Evolutionary conservation across 2,797 vertebrate species (phyloP).

Genomic region (Acanthurus lineatus): DNA sequence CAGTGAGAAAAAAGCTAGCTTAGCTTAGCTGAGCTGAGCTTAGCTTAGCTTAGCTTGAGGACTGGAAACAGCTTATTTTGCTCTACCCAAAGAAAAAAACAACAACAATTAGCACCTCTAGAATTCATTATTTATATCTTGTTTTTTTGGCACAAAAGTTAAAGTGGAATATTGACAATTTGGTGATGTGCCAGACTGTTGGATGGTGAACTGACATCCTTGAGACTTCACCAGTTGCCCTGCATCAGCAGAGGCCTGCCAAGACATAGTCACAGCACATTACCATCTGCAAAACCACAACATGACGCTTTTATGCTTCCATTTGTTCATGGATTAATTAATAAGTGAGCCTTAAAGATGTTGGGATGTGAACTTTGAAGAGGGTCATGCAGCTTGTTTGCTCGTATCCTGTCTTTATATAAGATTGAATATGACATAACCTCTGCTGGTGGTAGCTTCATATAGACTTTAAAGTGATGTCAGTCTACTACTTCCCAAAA

Average conservation of each 20-base stretch:
- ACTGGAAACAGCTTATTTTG: background rate
- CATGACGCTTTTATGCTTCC: background rate
- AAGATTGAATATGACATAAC: background rate
- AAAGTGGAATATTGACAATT: background rate
- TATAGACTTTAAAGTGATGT: background rate
- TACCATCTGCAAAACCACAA: background rate
- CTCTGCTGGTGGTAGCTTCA: background rate
- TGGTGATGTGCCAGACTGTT: background rate
- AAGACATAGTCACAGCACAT: constrained; percentile 5
- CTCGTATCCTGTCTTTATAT: background rate
- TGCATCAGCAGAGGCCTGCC: background rate
- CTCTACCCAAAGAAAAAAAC: background rate
- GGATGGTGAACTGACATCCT: constrained; percentile 4
- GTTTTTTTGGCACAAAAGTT: background rate
- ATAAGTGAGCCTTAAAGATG: background rate
- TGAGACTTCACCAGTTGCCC: background rate
- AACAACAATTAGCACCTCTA: background rate
- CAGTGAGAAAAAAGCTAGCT: background rate
- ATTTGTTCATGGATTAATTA: background rate
- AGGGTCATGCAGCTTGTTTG: background rate
- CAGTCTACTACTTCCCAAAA: background rate
- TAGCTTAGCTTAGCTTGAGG: background rate
- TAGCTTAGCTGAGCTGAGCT: background rate
- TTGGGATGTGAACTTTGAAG: background rate
- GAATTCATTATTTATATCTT: background rate